Conservation (phyloP, 2,113 vertebrate species). For the Fregata magnificens region DNA sequence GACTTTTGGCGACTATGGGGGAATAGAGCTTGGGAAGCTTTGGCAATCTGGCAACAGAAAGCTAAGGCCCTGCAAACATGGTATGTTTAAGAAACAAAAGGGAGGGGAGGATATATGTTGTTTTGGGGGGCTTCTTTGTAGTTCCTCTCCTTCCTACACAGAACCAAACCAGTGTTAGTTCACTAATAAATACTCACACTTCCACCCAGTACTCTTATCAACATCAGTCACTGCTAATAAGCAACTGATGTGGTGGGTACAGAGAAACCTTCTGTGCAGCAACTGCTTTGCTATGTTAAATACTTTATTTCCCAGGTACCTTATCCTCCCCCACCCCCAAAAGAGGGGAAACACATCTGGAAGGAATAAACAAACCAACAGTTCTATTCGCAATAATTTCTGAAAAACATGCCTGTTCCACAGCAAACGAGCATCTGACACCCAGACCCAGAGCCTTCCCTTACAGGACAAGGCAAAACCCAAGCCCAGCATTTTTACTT, state of each 20-base stretch:
- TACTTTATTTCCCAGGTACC: neutral
- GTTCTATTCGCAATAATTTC: neutral
- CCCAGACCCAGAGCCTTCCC: neutral
- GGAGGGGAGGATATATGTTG: neutral
- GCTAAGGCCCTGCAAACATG: rapidly evolving
- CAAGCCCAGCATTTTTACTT: neutral
- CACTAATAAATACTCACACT: too few relatives aligned
- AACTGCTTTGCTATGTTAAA: neutral
- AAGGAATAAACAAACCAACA: neutral
- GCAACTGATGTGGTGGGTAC: neutral
- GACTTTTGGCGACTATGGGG: neutral
- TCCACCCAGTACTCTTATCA: rapidly evolving
- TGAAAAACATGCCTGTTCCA: neutral
- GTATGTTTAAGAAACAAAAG: rapidly evolving
- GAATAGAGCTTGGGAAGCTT: neutral
- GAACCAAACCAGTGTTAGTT: neutral
- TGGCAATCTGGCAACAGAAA: neutral
- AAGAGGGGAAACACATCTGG: too few relatives aligned
- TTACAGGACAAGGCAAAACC: rapidly evolving
- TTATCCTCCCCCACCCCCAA: neutral
- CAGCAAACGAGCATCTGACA: neutral
- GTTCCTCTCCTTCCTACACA: neutral
- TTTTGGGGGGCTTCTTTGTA: neutral
- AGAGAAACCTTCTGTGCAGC: neutral
- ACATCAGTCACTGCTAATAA: neutral